A percentile compares a stretch with the other conserved stretches of the same genome.
Evolutionary conservation across 2,113 vertebrate genomes (phyloP).

Genomic region (Tonatia bakeri): DNA sequence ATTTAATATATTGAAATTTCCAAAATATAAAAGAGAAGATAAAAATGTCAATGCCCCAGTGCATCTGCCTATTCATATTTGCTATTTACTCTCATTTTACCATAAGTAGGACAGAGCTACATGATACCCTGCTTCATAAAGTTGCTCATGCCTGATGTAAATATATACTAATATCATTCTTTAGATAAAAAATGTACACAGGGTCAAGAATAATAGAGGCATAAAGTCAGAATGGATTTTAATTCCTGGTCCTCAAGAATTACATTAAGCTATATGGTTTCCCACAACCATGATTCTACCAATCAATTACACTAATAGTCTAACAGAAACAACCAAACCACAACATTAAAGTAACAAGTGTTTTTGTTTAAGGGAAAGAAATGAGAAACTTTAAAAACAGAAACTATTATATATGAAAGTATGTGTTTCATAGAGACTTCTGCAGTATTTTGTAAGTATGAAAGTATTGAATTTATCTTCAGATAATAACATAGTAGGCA

Average conservation of each 20-base stretch:
- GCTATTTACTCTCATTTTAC: background rate
- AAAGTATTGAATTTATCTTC: background rate
- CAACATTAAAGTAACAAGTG: constrained; percentile 47
- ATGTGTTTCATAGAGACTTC: background rate
- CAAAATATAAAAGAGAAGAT: background rate
- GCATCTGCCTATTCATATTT: background rate
- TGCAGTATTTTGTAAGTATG: background rate
- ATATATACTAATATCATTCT: background rate
- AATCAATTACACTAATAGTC: constrained; percentile 57
- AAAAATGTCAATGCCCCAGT: background rate
- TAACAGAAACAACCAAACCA: constrained; percentile 56
- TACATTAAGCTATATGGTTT: constrained; percentile 53
- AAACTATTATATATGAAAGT: background rate
- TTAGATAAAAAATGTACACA: background rate
- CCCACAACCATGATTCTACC: constrained; percentile 46
- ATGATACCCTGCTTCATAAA: background rate
- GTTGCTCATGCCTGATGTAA: background rate
- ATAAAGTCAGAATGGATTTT: constrained; percentile 30
- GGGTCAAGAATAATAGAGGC: constrained; percentile 35
- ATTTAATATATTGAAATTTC: background rate
- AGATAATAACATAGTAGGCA: background rate
- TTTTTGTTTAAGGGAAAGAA: constrained; percentile 36
- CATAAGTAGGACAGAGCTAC: background rate
- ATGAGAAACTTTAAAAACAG: constrained; percentile 13
- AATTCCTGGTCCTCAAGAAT: constrained; percentile 41